A percentile compares a stretch with the other conserved stretches of the same genome.
Evolutionary conservation across 2,888 invertebrate genomes (phyloP).

Genomic region (Zelleria hepariella): DNA sequence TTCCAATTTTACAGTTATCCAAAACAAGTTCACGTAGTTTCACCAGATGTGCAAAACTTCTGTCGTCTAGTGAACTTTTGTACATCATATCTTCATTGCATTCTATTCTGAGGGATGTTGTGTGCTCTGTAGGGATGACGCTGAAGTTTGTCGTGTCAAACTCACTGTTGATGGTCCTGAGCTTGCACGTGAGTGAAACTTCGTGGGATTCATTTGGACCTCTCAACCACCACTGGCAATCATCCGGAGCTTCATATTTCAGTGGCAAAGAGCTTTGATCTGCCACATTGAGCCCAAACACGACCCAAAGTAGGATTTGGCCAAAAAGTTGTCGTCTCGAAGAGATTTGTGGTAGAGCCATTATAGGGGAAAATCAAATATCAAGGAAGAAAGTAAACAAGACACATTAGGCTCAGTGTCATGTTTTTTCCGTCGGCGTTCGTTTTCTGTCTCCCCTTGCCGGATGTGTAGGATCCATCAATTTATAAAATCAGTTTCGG

Average conservation of each 20-base stretch:
- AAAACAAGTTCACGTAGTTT: constrained; percentile 85
- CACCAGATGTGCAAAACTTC: constrained; percentile 84
- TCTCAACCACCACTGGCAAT: constrained; percentile 84
- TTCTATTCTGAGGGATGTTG: constrained; percentile 82
- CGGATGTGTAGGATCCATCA: constrained; percentile 68
- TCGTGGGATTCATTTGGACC: constrained; percentile 76
- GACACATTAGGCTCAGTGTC: constrained; percentile 63
- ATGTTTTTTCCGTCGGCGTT: constrained; percentile 70
- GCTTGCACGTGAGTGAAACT: constrained; percentile 83
- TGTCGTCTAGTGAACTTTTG: constrained; percentile 82
- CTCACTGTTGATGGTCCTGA: constrained; percentile 89
- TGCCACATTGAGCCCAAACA: constrained; percentile 56
- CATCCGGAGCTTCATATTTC: constrained; percentile 86
- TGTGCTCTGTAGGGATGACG: constrained; percentile 87
- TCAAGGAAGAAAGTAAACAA: constrained; percentile 67
- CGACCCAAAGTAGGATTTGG: constrained; percentile 57
- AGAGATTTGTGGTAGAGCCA: constrained; percentile 51
- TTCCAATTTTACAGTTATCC: constrained; percentile 88
- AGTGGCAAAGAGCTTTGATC: constrained; percentile 63
- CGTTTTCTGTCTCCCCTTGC: constrained; percentile 57
- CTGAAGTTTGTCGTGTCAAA: constrained; percentile 91
- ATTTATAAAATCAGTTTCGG: constrained; percentile 54
- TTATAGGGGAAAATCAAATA: constrained; percentile 56
- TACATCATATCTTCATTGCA: constrained; percentile 86
- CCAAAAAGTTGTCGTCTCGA: constrained; percentile 43